Conservation (phyloP, 2,888 invertebrate genomes). For the Drosophila infuscata region DNA sequence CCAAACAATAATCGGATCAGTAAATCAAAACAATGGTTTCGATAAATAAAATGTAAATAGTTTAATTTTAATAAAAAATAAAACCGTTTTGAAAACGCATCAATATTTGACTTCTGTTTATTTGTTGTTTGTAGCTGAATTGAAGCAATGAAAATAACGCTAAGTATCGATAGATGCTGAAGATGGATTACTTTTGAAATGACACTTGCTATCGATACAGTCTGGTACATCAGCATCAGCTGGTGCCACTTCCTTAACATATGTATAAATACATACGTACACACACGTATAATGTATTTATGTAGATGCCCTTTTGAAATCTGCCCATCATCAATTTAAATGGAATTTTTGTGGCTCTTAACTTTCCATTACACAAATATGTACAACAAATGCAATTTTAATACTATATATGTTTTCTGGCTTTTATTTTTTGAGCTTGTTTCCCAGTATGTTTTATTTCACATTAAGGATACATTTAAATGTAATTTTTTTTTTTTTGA, state of each 20-base stretch:
- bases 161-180: constrained; percentile 8
- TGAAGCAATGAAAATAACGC: not conserved
- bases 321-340: not conserved
- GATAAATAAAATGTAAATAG: not conserved
- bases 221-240: constrained; percentile 30
- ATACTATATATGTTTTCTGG: constrained; percentile 2
- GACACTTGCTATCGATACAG: constrained; percentile 23
- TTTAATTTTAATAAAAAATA: too few species aligned
- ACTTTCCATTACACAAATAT: not conserved
- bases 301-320: not conserved
- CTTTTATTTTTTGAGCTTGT: constrained; percentile 46
- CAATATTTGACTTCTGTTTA: not conserved
- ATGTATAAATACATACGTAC: not conserved
- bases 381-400: not conserved
- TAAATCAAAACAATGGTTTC: too few species aligned
- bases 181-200: not conserved
- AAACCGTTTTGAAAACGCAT: not conserved
- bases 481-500: not conserved
- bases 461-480: constrained; percentile 23
- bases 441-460: constrained; percentile 34
- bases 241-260: constrained; percentile 20
- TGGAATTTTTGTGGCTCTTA: not conserved
- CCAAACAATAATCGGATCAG: not conserved
- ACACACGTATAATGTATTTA: not conserved
- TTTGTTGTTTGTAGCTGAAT: not conserved